Percentiles rank a stretch among this genome's conserved stretches.
phyloP scores from a whole-genome alignment of 2,888 invertebrate genomes.

The Cyrtodaria siliqua region DNA sequence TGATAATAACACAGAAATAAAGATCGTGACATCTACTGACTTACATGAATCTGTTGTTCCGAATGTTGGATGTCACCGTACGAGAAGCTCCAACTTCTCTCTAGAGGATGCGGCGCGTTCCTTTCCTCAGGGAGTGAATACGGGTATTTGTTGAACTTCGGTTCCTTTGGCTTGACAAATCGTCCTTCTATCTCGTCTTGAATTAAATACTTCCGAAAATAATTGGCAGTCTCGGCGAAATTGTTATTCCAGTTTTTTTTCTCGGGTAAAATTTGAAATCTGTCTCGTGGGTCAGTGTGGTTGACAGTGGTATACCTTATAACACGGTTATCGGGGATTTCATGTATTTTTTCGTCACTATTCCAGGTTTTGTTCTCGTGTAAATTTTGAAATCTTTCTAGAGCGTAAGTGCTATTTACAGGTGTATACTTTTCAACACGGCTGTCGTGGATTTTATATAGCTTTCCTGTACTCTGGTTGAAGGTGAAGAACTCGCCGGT shows the following conservation, averaged over 20 bases:
- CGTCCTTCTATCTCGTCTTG: slow-evolving; percentile 48
- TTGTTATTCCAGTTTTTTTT: slow-evolving; percentile 48
- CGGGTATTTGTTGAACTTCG: slow-evolving; percentile 7
- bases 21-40: too few species aligned
- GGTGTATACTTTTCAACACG: neutral
- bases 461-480: slow-evolving; percentile 32
- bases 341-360: slow-evolving; percentile 32
- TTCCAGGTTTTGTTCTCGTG: slow-evolving; percentile 46
- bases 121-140: slow-evolving; percentile 27
- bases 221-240: slow-evolving; percentile 41
- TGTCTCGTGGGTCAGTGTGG: neutral
- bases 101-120: slow-evolving; percentile 4
- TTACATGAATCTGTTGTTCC: slow-evolving; percentile 5
- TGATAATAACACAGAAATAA: neutral
- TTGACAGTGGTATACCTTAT: neutral
- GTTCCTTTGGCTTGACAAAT: neutral
- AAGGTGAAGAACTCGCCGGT: slow-evolving; percentile 54
- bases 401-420: neutral
- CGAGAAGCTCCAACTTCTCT: slow-evolving; percentile 1
- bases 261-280: slow-evolving; percentile 40
- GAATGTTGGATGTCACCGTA: neutral
- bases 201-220: slow-evolving; percentile 53
- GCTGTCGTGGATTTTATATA: slow-evolving; percentile 42
- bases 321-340: slow-evolving; percentile 21
- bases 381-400: slow-evolving; percentile 27